A percentile compares a stretch with the other conserved stretches of the same genome.
These are phyloP conservation scores for Pagrus major DNA, from an alignment of 2,113 vertebrate species.

Conservation along the genomic window DNA sequence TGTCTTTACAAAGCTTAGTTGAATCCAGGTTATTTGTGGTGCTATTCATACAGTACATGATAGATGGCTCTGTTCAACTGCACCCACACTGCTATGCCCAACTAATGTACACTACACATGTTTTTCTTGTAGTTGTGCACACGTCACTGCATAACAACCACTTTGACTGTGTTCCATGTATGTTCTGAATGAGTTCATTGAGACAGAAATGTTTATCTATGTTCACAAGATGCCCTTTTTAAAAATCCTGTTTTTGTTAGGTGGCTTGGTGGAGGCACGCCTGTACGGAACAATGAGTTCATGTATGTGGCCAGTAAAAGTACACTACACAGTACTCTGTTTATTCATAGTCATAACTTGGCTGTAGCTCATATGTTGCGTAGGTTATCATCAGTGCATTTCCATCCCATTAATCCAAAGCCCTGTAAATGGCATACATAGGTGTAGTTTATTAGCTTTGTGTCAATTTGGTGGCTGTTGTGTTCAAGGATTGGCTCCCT, in stretches of 20 bases:
- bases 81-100: neutral
- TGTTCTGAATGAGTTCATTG: neutral
- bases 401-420: slow-evolving; percentile 44
- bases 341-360: slow-evolving; percentile 24
- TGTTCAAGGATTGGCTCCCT: slow-evolving; percentile 2
- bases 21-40: neutral
- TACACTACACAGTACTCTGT: slow-evolving; percentile 10
- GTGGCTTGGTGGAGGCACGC: slow-evolving; percentile 92
- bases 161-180: neutral
- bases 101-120: neutral
- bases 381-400: slow-evolving; percentile 17
- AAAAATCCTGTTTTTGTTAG: slow-evolving; percentile 87
- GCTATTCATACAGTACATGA: neutral
- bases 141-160: neutral
- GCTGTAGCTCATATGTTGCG: slow-evolving; percentile 43
- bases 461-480: slow-evolving; percentile 23
- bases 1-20: neutral
- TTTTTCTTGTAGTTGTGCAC: neutral
- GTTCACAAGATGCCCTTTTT: slow-evolving; percentile 51
- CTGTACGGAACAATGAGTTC: slow-evolving; percentile 90
- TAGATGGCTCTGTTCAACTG: neutral
- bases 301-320: slow-evolving; percentile 87
- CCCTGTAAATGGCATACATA: slow-evolving; percentile 9
- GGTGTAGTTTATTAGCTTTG: slow-evolving; percentile 11
- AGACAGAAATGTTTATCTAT: neutral